Base-by-base conservation (phyloP, 2,888 invertebrate genomes). In the Eudasyphora cyanicolor region DNA sequence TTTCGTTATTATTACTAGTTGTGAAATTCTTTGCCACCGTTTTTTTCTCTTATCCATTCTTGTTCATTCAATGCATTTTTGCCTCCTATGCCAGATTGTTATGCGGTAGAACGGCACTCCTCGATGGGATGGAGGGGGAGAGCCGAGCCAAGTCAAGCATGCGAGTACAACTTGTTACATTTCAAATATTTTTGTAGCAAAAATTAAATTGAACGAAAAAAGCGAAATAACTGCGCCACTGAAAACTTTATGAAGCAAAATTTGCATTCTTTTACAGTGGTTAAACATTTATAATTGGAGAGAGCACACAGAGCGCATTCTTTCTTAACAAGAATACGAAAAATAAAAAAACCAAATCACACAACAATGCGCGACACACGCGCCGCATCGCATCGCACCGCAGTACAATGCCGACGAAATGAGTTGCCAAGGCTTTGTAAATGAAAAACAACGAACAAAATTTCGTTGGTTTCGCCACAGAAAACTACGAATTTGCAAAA, bases 1-100 rank as follows among this genome's bases (percentile, higher is more conserved):
- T 84, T 81, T 76, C 67, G 81, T 84, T n/a, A 78, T 78, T 80
- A 80, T 73, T 67, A 45, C 78, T 84, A 71, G 57, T 57, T 73
- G 45, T 71, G 62, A 77, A 80, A 83, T 83, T 77, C 83, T 75
- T 64, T 75, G 29, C 29, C 7, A 19, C 42, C 73, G 57, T 67
- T 14, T 19, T 64, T 12, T 35, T 35, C 12, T 12, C 21, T 35
- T 27, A 2, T 27, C 12, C n/a, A n/a, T n/a, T 57, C 38, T 38
- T 38, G 3, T 24, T 29, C 27, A 17, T 24, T 8, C 35, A 17
- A 12, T 24, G 7, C 42, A 42, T 24, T 42, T 14, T 10, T 35
- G 67, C 42, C 67, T 14, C 24, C 60, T 8, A 24, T 27, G 27
- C 38, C 64, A 35, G 17, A 32, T 42, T 67, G 14, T 24, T 42